These are phyloP conservation scores for Emberiza fucata DNA, from an alignment of 2,113 vertebrate genomes.

Conservation along the genomic window DNA sequence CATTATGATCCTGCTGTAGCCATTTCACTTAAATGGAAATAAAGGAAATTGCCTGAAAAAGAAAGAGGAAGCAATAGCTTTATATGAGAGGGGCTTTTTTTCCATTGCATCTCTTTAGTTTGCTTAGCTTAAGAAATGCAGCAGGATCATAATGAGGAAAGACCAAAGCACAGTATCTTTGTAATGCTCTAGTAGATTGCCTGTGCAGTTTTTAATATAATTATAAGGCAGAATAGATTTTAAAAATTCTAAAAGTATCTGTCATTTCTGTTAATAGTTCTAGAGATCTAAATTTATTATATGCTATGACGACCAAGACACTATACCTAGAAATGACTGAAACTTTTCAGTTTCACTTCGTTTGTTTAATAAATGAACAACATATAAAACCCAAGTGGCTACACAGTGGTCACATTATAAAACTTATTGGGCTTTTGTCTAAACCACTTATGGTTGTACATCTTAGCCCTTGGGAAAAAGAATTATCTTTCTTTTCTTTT, in stretches of 20 bases:
- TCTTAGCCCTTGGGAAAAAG: not conserved
- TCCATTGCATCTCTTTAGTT: not conserved
- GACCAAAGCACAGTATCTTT: not conserved
- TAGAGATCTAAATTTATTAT: not conserved
- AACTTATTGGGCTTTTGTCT: not conserved
- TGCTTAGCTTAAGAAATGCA: not conserved
- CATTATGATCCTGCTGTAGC: not conserved
- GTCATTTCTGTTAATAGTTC: not conserved
- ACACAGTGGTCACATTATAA: not conserved
- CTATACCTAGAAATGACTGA: not conserved
- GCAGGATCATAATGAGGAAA: not conserved
- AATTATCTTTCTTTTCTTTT: not conserved
- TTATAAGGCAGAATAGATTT: not conserved
- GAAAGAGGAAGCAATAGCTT: not conserved
- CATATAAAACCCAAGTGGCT: not conserved
- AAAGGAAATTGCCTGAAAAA: not conserved
- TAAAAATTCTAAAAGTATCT: not conserved
- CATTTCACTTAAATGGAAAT: not conserved
- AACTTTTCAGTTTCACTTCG: not conserved
- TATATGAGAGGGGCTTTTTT: not conserved
- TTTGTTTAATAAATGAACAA: not conserved
- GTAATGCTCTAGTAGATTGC: not conserved
- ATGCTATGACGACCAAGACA: not conserved
- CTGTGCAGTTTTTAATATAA: not conserved
- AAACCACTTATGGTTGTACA: not conserved